Evolutionary conservation across 1,140 invertebrate genomes (phyloP), one percentile per base, ranked within the genome.

Genomic region (Drosophila takahashii): DNA sequence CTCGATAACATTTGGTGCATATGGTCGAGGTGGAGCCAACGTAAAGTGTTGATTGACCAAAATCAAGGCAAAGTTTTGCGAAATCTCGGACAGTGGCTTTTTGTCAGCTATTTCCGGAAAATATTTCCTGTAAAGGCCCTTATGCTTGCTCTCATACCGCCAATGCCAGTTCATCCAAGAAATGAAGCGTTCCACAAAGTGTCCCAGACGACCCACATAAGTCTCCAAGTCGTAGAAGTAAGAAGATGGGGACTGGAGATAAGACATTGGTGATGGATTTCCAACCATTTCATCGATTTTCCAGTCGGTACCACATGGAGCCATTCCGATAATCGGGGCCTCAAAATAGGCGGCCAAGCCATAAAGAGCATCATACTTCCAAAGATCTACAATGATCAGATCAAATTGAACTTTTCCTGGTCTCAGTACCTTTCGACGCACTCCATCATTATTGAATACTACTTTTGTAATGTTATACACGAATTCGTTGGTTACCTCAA

Each of bases 21-120:
- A 85, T 1, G 85, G 79, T 10, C 80, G 53, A 0, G 83, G 74
- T 0, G 57, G 77, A 4, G 70, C 77, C 11, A 91, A 47, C 3
- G 81, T 79, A 39, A 90, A 87, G 26, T 91, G 90, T 52, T 91
- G 83, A 62, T 91, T 91, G 3, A 90, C 56, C 29, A 91, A 53
- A n/a, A 91, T 50, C 9, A 91, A 29, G 1, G 90, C 78, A 47
- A 91, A 81, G 15, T 79, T 76, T 10, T 22, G 29, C 1, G 75
- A 26, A 0, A 81, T 65, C 3, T 77, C 48, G 1, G 86, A 48
- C 5, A 92, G 34, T 1, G 71, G 7, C 5, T 16, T 22, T 10
- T 42, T 48, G 39, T 76, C 32, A 7, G 64, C 48, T 3, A 61
- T 26, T 10, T 59, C 45, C 4, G 66, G 81, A 1, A 86, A 90